Conservation (phyloP, 2,113 vertebrate genomes). For the Bufo gargarizans region DNA sequence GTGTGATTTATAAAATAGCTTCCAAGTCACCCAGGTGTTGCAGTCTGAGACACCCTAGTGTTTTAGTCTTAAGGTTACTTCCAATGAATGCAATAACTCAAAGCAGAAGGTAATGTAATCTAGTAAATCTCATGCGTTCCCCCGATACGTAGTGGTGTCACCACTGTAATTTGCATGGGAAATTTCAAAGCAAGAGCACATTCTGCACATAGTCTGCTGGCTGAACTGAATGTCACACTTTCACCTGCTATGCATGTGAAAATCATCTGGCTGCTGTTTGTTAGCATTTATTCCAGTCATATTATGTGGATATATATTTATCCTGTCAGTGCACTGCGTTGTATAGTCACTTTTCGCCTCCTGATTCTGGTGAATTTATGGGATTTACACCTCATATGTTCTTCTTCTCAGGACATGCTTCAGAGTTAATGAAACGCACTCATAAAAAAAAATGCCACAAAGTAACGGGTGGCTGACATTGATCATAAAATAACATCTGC, state of each 20-base stretch:
- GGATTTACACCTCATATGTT: slow-evolving; percentile 58
- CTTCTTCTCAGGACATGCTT: slow-evolving; percentile 52
- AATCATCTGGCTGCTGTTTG: slow-evolving; percentile 47
- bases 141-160: slow-evolving; percentile 33
- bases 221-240: slow-evolving; percentile 53
- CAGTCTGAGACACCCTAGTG: slow-evolving; percentile 55
- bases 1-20: slow-evolving; percentile 57
- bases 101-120: slow-evolving; percentile 60
- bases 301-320: slow-evolving; percentile 49
- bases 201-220: slow-evolving; percentile 51
- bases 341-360: slow-evolving; percentile 49
- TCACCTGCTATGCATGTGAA: slow-evolving; percentile 52
- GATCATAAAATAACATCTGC: slow-evolving; percentile 52
- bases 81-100: slow-evolving; percentile 57
- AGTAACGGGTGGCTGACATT: slow-evolving; percentile 46
- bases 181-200: slow-evolving; percentile 52
- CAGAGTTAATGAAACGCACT: slow-evolving; percentile 46
- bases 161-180: slow-evolving; percentile 58
- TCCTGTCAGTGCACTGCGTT: slow-evolving; percentile 49
- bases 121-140: slow-evolving; percentile 51
- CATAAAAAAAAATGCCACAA: slow-evolving; percentile 48
- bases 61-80: slow-evolving; percentile 51
- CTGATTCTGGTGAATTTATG: slow-evolving; percentile 52
- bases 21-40: slow-evolving; percentile 58
- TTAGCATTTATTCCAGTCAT: slow-evolving; percentile 38